Base-by-base conservation (phyloP, 2,113 vertebrate species). In the Ellobius talpinus region DNA sequence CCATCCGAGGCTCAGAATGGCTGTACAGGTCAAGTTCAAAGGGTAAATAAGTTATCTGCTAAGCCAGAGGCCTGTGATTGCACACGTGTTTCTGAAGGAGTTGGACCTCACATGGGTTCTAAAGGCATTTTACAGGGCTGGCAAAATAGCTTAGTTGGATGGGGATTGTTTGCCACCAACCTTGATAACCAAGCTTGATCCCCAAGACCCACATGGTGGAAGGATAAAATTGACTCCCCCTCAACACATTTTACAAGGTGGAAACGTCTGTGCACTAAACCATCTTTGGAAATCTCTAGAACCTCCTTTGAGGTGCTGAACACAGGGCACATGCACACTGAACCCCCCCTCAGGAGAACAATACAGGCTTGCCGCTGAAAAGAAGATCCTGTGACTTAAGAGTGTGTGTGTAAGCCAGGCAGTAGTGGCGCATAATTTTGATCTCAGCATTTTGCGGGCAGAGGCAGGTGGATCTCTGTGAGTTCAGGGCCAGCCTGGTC, bases 281-380 rank as follows among this genome's bases (percentile, higher is more conserved):
- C 16, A 85, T 77, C 84, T 65, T 89, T 52, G 47, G 76, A 68
- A 91, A 65, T n/a, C 39, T 21, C 58, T 3, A 0, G 84, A 47
- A 47, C 29, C 29, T 47, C 36, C 29, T 61, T 4, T 2, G 29
- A 4, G 19, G 73, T 4, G 31, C 7, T 5, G 12, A 36, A 81
- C 13, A 31, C n/a, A 39, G 47, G 1, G 52, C 33, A 0, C 0
- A 0, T 11, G 7, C 36, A 0, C 1, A 7, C 52, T 7, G 61
- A 42, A 26, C 92, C 26, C 31, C 66, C 23, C 39, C 65, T 33
- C 0, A 0, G 0, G 63, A 81, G 26, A 24, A n/a, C 63, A 19
- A 0, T 26, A 17, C 14, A 3, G 58, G 1, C 0, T 36, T 39
- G 12, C 52, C 19, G n/a, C 16, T 17, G 52, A 7, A 39, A 50